Base-by-base conservation (phyloP, 2,888 invertebrate species). In the Cylindroiulus punctatus region DNA sequence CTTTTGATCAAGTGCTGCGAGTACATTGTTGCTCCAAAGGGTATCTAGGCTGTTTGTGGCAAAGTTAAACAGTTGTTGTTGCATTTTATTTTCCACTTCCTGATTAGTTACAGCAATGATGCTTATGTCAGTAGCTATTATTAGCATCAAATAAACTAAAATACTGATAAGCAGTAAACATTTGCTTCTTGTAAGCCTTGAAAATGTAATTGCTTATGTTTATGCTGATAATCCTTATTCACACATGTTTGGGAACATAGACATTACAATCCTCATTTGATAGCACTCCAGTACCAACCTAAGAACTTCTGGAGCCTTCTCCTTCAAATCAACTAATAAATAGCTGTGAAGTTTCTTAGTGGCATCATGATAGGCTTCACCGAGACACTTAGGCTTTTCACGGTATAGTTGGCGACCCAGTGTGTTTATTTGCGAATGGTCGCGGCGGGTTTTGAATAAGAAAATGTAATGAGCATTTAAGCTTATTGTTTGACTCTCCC, bases 281-380 rank as follows among this genome's bases (percentile, higher is more conserved):
- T n/a, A 84, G 36, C n/a, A 84, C 12, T n/a, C 26, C 26, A 2
- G 44, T 84, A 4, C 17, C n/a, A 84, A n/a, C 19, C 84, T 14
- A 0, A 84, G 14, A 5, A 19, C 19, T 19, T 36, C 22, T 84
- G 36, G 36, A 1, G 42, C 42, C 26, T 1, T 26, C 22, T 84
- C 44, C 84, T 84, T 81, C 19, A 81, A 36, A 19, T 81, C 81
- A 14, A 82, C 42, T 82, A 82, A 36, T 42, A 82, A 82, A 36
- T 82, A 82, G 42, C 82, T 42, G 22, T 81, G 81, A 3, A 30
- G 3, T 32, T 81, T 19, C 36, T 26, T 36, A 2, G 81, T 81
- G 10, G 81, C 81, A 32, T 81, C 32, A 14, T 81, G 30, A 8
- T 81, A 81, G 3, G 81, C 81, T 2, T 52, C 52, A 4, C 19